phyloP scores from a whole-genome alignment of 2,888 invertebrate species.

The Tipula helvola region DNA sequence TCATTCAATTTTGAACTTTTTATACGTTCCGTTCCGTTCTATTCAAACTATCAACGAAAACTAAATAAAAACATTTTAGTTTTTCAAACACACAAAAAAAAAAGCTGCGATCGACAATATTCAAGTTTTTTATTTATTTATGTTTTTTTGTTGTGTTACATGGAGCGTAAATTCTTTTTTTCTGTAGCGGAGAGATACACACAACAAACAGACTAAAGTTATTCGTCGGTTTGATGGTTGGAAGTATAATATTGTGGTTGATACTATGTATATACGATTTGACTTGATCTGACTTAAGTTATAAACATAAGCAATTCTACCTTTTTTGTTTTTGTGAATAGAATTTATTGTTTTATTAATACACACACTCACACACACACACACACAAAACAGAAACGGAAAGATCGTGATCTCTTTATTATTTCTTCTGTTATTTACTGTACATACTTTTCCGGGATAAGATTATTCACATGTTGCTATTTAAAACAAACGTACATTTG shows the following conservation, averaged over 20 bases:
- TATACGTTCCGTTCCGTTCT: background rate
- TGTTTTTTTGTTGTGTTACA: background rate
- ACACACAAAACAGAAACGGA: background rate
- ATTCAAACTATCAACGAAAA: background rate
- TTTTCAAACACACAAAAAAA: background rate
- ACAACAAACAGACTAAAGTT: background rate
- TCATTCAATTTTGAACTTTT: background rate
- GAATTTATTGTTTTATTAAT: background rate
- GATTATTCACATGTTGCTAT: background rate
- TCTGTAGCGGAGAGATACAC: background rate
- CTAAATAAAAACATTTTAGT: background rate
- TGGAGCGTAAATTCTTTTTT: background rate
- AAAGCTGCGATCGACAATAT: background rate
- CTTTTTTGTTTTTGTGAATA: background rate
- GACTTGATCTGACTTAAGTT: background rate
- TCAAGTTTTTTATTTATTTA: background rate
- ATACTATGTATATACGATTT: background rate
- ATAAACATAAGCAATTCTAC: background rate
- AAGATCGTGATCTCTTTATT: background rate
- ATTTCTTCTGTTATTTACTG: background rate
- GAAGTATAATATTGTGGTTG: background rate
- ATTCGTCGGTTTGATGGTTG: background rate
- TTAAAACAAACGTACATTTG: background rate
- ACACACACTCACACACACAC: background rate
- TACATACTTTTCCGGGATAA: background rate